Base-by-base conservation (phyloP, 2,888 invertebrate genomes). In the Diarsia brunnea region DNA sequence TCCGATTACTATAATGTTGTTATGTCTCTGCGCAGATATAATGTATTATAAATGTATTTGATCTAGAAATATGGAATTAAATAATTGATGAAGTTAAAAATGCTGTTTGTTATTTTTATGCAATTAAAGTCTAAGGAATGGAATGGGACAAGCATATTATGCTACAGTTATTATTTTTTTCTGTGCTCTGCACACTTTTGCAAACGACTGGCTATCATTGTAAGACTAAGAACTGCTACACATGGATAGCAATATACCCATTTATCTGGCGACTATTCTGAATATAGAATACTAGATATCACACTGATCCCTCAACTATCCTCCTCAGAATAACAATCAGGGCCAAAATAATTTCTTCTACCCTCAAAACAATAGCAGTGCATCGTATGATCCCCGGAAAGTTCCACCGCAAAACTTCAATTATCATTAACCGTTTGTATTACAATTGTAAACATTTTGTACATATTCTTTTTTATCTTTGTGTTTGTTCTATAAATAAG, bases 371-470 rank as follows among this genome's bases (percentile, higher is more conserved):
- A 86, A 85, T 47, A 79, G 73, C 38, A 75, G 82, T 27, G 66
- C 31, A 31, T 87, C 82, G 55, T 89, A 89, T 53, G 92, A 93
- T 72, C 90, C 91, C 4, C 87, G 81, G 1, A 90, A 82, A 84
- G 87, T 89, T 61, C 86, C 88, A 58, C 86, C 92, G n/a, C 84
- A 89, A 24, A 78, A 89, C 69, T 91, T 91, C 75, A 87, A 87
- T 49, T 89, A 90, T 72, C 86, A 86, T 73, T 84, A 71, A 63
- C 65, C 58, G 71, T 82, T 27, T 67, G 21, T 21, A 21, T 61
- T 5, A 31, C n/a, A 63, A 69, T 69, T 69, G 21, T 76, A 58
- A 71, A 71, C 38, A 27, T 61, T 45, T 55, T 71, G 31, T 70
- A 27, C 38, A 38, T 38, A 38, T 38, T n/a, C n/a, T 65, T 49